phyloP scores from a whole-genome alignment of 1,140 invertebrate genomes.

The Musca domestica region DNA sequence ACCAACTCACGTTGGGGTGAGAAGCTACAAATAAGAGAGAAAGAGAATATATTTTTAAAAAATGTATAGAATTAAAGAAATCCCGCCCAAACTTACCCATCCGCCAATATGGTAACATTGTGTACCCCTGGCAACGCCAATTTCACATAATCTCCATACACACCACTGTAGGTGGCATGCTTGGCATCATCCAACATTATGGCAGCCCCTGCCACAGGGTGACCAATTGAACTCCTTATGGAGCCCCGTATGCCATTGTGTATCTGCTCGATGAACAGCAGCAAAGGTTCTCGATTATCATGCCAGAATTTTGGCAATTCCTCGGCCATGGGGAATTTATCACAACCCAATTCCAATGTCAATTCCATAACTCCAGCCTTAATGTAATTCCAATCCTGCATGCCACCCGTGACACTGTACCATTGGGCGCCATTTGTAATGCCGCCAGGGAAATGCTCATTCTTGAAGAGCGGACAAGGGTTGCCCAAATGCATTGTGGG shows the following conservation, averaged over 20 bases:
- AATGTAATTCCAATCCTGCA: conserved; percentile 99
- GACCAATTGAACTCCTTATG: conserved; percentile 74
- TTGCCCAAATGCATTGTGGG: conserved; percentile 76
- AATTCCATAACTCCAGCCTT: conserved; percentile 91
- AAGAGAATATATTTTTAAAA: neutral
- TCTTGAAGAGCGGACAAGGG: conserved; percentile 64
- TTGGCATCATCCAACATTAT: conserved; percentile 71
- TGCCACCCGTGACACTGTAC: conserved; percentile 87
- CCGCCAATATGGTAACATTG: conserved; percentile 71
- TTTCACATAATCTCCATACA: conserved; percentile 90
- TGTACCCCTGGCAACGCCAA: conserved; percentile 86
- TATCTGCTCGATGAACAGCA: conserved; percentile 87
- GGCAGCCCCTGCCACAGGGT: conserved; percentile 70
- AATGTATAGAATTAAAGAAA: no score
- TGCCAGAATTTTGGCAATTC: conserved; percentile 82
- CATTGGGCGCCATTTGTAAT: conserved; percentile 91
- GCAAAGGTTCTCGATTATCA: conserved; percentile 81
- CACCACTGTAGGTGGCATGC: conserved; percentile 68
- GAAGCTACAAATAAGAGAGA: conserved; percentile 47
- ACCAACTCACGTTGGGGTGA: conserved; percentile 63
- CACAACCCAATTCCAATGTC: conserved; percentile 92
- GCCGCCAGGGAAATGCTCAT: conserved; percentile 74
- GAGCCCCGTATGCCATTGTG: conserved; percentile 86
- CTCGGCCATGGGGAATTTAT: conserved; percentile 78
- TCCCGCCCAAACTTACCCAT: conserved; percentile 56